Base-by-base conservation (phyloP, 2,888 invertebrate genomes). In the Pteria penguin region DNA sequence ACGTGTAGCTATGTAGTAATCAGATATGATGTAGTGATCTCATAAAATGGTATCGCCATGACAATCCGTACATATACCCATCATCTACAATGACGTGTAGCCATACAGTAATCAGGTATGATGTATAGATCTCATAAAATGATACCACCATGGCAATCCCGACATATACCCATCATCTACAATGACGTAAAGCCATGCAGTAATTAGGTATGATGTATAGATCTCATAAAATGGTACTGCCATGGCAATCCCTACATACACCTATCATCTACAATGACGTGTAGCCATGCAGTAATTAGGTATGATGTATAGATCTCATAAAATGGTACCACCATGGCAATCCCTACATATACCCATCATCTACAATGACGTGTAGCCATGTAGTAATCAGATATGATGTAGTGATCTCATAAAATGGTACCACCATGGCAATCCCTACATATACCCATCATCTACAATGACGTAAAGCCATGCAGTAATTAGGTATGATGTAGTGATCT, bases 221-320 rank as follows among this genome's bases (percentile, higher is more conserved):
- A n/a, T n/a, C n/a, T n/a, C n/a, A n/a, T n/a, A 96, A 96, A 87
- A 95, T 98, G 86, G 93, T 95, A 69, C 97, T 98, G 0, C 99
- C 99, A 0, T 98, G 96, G 96, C 96, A 96, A 87, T 97, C 97
- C 14, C 93, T 98, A 61, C 99, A 99, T 93, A 94, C 99, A 85
- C 99, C 99, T 11, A 78, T 91, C 11, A 89, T 91, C n/a, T 92
- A 91, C 78, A 83, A 87, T 60, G 91, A 92, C 8, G 89, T 90
- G 27, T 90, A 91, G 75, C 93, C 93, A 4, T 92, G 92, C 77
- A 88, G 87, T 66, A 92, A 93, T 80, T 93, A 93, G 90, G 93
- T 93, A 76, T 72, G 73, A 60, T 4, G 1, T 68, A 36, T 57
- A n/a, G n/a, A n/a, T n/a, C n/a, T n/a, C n/a, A n/a, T n/a, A n/a